phyloP scores from a whole-genome alignment of 2,113 vertebrate species.

The Otis tarda region DNA sequence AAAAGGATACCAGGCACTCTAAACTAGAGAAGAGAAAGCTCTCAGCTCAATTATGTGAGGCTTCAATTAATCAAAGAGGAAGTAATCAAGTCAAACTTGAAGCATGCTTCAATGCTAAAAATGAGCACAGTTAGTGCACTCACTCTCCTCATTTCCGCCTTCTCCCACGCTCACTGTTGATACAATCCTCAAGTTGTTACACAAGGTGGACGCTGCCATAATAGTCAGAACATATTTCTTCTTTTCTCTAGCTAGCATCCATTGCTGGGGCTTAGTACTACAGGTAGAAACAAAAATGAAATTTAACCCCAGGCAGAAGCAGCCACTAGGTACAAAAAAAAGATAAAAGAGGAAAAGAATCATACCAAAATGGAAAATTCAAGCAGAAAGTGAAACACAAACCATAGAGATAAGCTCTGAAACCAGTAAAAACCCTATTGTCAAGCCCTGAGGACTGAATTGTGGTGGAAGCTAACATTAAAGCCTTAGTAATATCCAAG shows the following conservation, averaged over 20 bases:
- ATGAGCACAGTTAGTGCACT: neutral
- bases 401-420: neutral
- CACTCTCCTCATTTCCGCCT: neutral
- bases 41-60: neutral
- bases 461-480: neutral
- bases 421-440: neutral
- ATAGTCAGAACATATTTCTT: neutral
- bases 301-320: neutral
- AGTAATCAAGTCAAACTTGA: neutral
- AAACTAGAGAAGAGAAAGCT: neutral
- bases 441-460: neutral
- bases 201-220: neutral
- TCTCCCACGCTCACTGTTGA: neutral
- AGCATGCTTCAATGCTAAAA: neutral
- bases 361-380: neutral
- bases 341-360: neutral
- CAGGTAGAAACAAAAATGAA: neutral
- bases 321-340: neutral
- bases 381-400: neutral
- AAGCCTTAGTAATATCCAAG: neutral
- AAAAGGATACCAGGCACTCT: neutral
- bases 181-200: neutral
- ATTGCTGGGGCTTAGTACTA: neutral
- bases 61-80: neutral
- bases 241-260: neutral